Conservation (phyloP, 2,797 vertebrate genomes). For the Trachurus trachurus region DNA sequence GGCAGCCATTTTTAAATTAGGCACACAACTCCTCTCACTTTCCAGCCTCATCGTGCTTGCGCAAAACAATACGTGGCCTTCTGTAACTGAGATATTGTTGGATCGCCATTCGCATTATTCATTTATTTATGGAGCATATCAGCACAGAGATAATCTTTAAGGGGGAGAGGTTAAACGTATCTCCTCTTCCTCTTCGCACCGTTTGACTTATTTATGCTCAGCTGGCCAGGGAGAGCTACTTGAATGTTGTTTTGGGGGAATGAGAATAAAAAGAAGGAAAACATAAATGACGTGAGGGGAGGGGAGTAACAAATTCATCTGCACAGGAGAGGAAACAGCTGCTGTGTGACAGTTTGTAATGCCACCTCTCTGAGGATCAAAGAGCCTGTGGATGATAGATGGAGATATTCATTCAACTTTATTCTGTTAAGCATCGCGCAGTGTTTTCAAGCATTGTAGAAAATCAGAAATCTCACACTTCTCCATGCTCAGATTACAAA, state of each 20-base stretch:
- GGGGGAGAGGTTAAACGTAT: conserved; percentile 3
- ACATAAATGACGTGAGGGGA: conserved; percentile 31
- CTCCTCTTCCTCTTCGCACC: not conserved
- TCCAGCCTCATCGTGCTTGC: conserved; percentile 14
- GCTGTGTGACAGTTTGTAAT: conserved; percentile 53
- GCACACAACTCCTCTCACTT: conserved; percentile 14
- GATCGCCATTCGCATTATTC: not conserved
- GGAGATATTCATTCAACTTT: conserved; percentile 55
- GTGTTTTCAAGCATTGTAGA: conserved; percentile 37
- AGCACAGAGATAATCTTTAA: not conserved
- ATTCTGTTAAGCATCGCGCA: conserved; percentile 36
- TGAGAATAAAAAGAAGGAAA: conserved; percentile 27
- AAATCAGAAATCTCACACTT: conserved; percentile 40
- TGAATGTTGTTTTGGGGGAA: conserved; percentile 30
- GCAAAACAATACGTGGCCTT: conserved; percentile 23
- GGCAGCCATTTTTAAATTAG: conserved; percentile 51
- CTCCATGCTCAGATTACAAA: conserved; percentile 48
- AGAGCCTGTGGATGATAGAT: conserved; percentile 35
- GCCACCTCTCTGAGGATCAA: conserved; percentile 64
- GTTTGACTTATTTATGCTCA: conserved; percentile 5
- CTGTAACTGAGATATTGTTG: conserved; percentile 1
- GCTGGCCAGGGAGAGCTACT: not conserved
- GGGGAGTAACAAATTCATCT: conserved; percentile 61
- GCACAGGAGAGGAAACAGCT: conserved; percentile 61
- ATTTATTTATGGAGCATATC: not conserved